Base-by-base conservation (phyloP, 2,797 vertebrate genomes). In the Pseudomugil gertrudae region DNA sequence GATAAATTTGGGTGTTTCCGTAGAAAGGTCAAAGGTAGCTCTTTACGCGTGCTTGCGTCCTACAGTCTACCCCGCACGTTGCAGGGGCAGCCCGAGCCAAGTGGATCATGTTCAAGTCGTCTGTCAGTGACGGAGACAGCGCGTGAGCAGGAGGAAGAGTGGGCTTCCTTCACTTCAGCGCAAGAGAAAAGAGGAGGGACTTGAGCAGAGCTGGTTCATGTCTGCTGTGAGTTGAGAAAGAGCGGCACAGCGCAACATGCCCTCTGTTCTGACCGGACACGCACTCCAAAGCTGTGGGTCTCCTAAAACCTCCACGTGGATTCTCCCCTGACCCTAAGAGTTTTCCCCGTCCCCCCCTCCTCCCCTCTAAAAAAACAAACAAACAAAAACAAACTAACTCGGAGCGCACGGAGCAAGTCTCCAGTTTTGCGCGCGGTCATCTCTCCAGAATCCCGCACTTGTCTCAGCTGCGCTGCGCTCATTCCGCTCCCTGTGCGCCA, bases 161-260 rank as follows among this genome's bases (percentile, higher is more conserved):
- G 30, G 30, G 63, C 47, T 55, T 76, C 50, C 58, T 35, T 47
- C 68, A 51, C 62, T 66, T 17, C 36, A 38, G 60, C 69, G 30
- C 54, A 62, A 8, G 65, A 72, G 78, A 81, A 23, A 68, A 66
- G 81, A 88, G 86, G 88, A 86, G 86, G 84, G 79, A 85, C 80
- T 38, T 63, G 27, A 69, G 17, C 71, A 0, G 36, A 74, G 69
- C 4, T 35, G 72, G 63, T 75, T 74, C 17, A 72, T 83, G 87
- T 73, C 75, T 58, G 52, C 79, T 50, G 55, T 38, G 72, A 61
- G 63, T 79, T 68, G 56, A 76, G 36, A 11, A 29, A 17, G 52
- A 47, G 60, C 72, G 53, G 60, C 76, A 27, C 1, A 56, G 65
- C 50, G 63, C 70, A 53, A 47, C 72, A 32, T 66, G n/a, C 51